Evolutionary conservation across 2,797 vertebrate genomes (phyloP).

Genomic region (Heterohyrax brucei): DNA sequence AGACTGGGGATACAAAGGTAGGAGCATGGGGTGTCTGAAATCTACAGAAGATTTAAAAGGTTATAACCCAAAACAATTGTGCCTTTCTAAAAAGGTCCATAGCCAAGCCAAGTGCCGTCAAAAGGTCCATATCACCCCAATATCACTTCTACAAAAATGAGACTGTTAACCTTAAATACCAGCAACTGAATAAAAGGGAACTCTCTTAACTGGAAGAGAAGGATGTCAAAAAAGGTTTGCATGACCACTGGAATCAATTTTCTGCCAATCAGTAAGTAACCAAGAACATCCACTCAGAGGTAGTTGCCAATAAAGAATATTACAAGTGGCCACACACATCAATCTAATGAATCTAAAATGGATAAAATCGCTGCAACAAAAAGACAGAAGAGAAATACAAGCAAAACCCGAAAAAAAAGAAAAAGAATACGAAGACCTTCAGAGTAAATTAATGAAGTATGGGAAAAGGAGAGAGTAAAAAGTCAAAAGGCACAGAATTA

Average conservation of each 20-base stretch:
- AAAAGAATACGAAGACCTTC: background rate
- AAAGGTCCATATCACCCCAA: background rate
- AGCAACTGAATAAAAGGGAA: background rate
- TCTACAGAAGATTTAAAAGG: background rate
- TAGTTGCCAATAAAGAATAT: background rate
- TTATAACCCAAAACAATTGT: background rate
- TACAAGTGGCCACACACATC: background rate
- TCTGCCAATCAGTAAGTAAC: background rate
- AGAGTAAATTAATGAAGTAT: background rate
- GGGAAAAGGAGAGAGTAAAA: background rate
- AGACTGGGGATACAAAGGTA: background rate
- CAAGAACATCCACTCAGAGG: background rate
- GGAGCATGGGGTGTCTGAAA: background rate
- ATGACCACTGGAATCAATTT: background rate
- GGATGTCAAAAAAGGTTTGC: background rate
- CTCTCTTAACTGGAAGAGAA: background rate
- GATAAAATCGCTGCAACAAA: background rate
- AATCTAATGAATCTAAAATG: constrained; percentile 7
- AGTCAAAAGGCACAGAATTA: constrained; percentile 20
- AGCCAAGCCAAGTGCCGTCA: too few species aligned
- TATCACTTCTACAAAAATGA: constrained; percentile 14
- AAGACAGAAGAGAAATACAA: constrained; percentile 23
- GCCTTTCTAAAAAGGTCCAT: background rate
- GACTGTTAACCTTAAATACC: background rate
- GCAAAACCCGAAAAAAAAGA: background rate